Conservation (phyloP, 2,797 vertebrate genomes). For the Danio kyathit region DNA sequence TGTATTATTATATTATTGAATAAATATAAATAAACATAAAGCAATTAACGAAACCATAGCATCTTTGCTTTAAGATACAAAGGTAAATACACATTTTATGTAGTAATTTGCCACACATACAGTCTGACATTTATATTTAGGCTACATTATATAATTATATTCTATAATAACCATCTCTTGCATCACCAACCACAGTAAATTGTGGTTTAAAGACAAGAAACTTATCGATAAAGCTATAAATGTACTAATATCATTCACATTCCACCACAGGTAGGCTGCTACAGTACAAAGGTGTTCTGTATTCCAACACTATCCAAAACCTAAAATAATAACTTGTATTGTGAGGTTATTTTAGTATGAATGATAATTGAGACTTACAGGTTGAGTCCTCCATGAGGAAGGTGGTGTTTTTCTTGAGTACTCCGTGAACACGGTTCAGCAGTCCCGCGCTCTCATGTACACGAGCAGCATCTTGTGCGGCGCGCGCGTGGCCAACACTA, state of each 20-base stretch:
- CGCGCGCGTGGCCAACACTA: constrained; percentile 52
- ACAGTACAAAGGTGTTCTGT: background rate
- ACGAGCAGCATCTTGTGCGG: constrained; percentile 8
- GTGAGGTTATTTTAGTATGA: background rate
- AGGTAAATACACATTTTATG: background rate
- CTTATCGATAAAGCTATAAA: too few species aligned
- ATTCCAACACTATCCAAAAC: background rate
- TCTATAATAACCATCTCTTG: background rate
- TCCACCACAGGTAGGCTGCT: background rate
- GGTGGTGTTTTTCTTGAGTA: background rate
- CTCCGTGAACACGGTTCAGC: constrained; percentile 21
- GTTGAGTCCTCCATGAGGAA: constrained; percentile 53
- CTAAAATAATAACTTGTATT: background rate
- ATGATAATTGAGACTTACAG: constrained; percentile 45
- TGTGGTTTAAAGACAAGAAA: too few species aligned
- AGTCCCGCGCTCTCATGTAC: background rate
- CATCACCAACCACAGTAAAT: background rate
- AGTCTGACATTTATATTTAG: background rate
- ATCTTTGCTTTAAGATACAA: too few species aligned
- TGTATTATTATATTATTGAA: too few species aligned
- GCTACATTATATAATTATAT: background rate
- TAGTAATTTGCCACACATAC: background rate
- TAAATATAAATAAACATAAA: too few species aligned
- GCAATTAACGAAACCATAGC: too few species aligned
- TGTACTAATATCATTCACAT: background rate